Conservation (phyloP, 2,797 vertebrate species). For the Karalla daura region DNA sequence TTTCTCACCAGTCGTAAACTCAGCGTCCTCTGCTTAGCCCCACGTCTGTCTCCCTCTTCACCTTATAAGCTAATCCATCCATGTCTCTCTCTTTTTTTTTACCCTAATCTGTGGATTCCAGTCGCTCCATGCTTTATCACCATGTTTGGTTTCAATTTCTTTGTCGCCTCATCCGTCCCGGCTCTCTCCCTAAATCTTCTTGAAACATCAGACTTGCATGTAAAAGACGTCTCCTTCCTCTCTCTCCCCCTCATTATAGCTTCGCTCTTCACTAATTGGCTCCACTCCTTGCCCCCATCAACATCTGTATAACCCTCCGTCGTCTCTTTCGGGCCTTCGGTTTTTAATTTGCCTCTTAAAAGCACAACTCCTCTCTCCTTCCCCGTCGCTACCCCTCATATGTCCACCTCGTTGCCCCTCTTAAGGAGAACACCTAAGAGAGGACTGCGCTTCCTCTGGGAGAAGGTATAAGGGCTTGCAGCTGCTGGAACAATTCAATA, state of each 20-base stretch:
- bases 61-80: slow-evolving; percentile 62
- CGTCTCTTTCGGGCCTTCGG: slow-evolving; percentile 58
- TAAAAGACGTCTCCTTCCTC: slow-evolving; percentile 59
- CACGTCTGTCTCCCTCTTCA: slow-evolving; percentile 56
- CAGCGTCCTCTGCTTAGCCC: slow-evolving; percentile 35
- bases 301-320: slow-evolving; percentile 51
- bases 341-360: slow-evolving; percentile 67
- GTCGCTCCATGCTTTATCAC: slow-evolving; percentile 51
- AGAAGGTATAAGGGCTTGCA: too few species aligned
- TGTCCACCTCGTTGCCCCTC: slow-evolving; percentile 25
- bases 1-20: slow-evolving; percentile 51
- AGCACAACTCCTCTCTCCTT: not conserved
- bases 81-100: slow-evolving; percentile 31
- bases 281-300: slow-evolving; percentile 55
- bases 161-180: slow-evolving; percentile 58
- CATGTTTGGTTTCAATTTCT: slow-evolving; percentile 72
- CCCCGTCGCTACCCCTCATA: slow-evolving; percentile 1
- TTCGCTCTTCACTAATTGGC: slow-evolving; percentile 78
- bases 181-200: slow-evolving; percentile 47
- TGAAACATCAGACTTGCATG: slow-evolving; percentile 65
- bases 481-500: not conserved
- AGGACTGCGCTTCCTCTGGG: slow-evolving; percentile 35
- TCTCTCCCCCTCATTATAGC: slow-evolving; percentile 72
- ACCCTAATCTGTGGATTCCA: slow-evolving; percentile 51
- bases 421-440: slow-evolving; percentile 55